phyloP scores from a whole-genome alignment of 2,888 invertebrate species.

The Nebria brevicollis region DNA sequence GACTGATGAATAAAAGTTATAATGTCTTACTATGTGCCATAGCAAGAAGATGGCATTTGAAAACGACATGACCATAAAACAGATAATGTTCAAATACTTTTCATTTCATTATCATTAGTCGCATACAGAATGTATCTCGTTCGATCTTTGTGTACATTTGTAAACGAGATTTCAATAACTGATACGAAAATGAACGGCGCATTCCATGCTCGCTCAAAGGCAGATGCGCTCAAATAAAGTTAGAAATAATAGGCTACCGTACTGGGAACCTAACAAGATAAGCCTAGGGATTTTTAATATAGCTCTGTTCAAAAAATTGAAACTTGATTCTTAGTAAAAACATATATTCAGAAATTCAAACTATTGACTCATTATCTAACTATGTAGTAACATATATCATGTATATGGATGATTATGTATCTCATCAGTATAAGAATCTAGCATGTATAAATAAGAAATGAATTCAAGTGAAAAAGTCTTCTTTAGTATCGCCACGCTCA shows the following conservation, averaged over 20 bases:
- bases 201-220: conserved; percentile 24
- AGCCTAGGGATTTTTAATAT: neutral
- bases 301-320: neutral
- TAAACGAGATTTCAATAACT: conserved; percentile 41
- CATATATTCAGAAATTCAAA: neutral
- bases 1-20: neutral
- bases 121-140: conserved; percentile 32
- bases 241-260: neutral
- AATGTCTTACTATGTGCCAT: neutral
- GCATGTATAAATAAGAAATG: neutral
- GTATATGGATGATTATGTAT: too few relatives aligned
- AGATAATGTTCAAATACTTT: conserved; percentile 30
- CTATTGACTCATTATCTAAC: too few relatives aligned
- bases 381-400: too few relatives aligned
- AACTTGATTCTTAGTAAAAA: neutral
- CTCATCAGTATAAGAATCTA: neutral
- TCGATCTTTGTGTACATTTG: conserved; percentile 39
- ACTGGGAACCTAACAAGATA: neutral
- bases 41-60: neutral
- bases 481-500: neutral
- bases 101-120: conserved; percentile 43
- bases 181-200: conserved; percentile 32
- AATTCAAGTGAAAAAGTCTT: neutral
- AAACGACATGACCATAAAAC: neutral
- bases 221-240: neutral